Base-by-base conservation (phyloP, 2,113 vertebrate species). In the Mustelus asterias region DNA sequence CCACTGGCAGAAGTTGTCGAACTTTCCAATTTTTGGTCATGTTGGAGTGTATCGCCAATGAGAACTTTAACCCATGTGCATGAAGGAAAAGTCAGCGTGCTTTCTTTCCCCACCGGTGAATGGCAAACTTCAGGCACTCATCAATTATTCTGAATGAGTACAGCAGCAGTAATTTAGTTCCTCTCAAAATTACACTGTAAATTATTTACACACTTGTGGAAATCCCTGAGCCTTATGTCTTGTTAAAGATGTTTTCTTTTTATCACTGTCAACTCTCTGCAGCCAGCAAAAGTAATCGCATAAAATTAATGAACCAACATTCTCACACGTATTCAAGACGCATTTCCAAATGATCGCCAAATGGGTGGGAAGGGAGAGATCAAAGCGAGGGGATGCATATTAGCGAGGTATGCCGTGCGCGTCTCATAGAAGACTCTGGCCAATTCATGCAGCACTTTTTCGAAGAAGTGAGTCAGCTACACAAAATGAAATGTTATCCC, bases 211-310 rank as follows among this genome's bases (percentile, higher is more conserved):
- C 29, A 26, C 48, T 58, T 26, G 60, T 88, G 48, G 85, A 88
- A 88, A 88, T 90, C 88, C 88, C 88, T 90, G 13, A 90, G 88
- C 88, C 54, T 90, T 90, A 90, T 90, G 29, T n/a, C 88, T 89
- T 89, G 86, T 89, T 89, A 89, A 89, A 89, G 86, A 89, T 89
- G 86, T 89, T 89, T 89, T 89, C 86, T 90, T 90, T 90, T 90
- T 60, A 90, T n/a, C 88, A 90, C 54, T 33, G 54, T 60, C 54
- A 54, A 60, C 88, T 90, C 54, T 60, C 88, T 33, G 58, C 58
- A 90, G 88, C 88, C 29, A 29, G 48, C 60, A 83, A 90, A 60
- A 5, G 54, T 58, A 60, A 90, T 90, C 13, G 54, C 26, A 33
- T 33, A 90, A 33, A 90, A 90, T 90, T 18, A 63, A 60, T 33